Conservation (phyloP, 2,797 vertebrate genomes). For the Enteromius radiatus region DNA sequence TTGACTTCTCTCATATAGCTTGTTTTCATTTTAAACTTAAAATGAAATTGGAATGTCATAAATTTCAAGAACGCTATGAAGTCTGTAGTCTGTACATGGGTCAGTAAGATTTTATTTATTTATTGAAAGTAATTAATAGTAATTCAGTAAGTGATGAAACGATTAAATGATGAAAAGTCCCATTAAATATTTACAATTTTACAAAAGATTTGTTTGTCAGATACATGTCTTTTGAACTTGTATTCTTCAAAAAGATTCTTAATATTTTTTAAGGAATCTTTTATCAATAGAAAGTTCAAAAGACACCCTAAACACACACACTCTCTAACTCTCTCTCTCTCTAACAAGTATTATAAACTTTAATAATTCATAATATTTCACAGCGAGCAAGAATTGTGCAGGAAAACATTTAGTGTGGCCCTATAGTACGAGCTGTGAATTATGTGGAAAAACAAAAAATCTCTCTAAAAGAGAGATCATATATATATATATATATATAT, state of each 20-base stretch:
- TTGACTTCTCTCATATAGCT: neutral
- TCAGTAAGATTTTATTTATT: neutral
- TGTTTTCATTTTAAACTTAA: neutral
- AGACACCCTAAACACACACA: too few relatives aligned
- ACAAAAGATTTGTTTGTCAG: too few relatives aligned
- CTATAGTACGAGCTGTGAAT: neutral
- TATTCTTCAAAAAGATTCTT: too few relatives aligned
- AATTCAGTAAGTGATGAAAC: neutral
- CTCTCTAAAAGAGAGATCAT: too few relatives aligned
- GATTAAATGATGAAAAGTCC: neutral
- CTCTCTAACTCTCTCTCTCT: too few relatives aligned
- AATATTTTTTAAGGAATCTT: too few relatives aligned
- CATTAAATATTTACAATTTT: neutral
- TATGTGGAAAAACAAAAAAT: neutral
- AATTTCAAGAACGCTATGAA: neutral
- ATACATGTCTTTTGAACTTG: too few relatives aligned
- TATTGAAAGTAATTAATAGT: neutral
- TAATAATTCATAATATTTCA: neutral
- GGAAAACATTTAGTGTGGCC: neutral
- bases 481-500: neutral
- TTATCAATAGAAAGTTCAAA: too few relatives aligned
- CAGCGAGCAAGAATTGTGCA: too few relatives aligned
- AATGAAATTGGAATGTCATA: neutral
- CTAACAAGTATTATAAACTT: neutral
- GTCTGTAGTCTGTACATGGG: neutral